A percentile compares a stretch with the other conserved stretches of the same genome.
Evolutionary conservation across 2,113 vertebrate species (phyloP).

Genomic region (Nothoprocta perdicaria): DNA sequence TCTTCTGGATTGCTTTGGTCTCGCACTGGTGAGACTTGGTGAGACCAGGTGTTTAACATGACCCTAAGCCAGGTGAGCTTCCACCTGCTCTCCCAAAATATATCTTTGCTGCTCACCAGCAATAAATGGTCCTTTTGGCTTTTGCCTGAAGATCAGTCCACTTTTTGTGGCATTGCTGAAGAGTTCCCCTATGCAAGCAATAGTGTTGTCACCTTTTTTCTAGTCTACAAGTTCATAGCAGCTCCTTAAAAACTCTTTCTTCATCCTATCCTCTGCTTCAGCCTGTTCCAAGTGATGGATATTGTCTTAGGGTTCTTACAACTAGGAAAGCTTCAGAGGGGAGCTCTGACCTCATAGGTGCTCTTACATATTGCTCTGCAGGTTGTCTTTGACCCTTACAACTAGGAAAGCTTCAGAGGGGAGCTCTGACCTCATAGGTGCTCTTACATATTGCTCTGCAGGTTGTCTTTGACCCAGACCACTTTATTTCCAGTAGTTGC

Average conservation of each 20-base stretch:
- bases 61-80: neutral
- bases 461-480: neutral
- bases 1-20: neutral
- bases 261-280: neutral
- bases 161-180: neutral
- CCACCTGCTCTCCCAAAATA: neutral
- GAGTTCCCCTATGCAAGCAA: neutral
- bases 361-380: neutral
- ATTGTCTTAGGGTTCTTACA: neutral
- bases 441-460: neutral
- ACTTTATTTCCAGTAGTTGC: neutral
- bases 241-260: neutral
- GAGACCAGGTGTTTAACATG: neutral
- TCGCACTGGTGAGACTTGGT: neutral
- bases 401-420: neutral
- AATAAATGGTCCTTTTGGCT: neutral
- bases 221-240: rapidly evolving
- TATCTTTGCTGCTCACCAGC: neutral
- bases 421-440: neutral
- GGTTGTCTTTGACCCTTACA: neutral
- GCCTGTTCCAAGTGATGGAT: neutral
- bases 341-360: neutral
- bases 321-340: neutral
- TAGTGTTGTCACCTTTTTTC: neutral
- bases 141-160: neutral